Evolutionary conservation across 35 echinoderm and acorn worm species (phyloP).

Genomic region (Apostichopus californicus): DNA sequence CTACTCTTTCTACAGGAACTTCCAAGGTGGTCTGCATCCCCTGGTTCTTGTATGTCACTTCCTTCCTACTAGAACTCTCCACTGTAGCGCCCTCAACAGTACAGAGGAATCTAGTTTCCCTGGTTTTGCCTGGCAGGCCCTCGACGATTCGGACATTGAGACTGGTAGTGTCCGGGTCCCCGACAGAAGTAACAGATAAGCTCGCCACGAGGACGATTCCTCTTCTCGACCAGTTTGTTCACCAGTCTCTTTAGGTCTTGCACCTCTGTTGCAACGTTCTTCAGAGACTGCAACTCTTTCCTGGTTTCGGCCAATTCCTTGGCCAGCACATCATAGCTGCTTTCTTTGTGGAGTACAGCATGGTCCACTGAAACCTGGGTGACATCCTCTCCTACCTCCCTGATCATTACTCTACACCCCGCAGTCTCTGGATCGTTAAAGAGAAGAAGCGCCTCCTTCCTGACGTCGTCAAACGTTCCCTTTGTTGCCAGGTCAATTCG

Average conservation of each 20-base stretch:
- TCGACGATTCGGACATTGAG: too few relatives aligned
- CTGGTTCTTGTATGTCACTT: background rate
- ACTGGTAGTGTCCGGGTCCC: background rate
- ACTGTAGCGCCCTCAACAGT: background rate
- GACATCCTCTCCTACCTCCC: background rate
- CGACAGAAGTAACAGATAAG: background rate
- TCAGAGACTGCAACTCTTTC: too few relatives aligned
- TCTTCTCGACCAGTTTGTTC: background rate
- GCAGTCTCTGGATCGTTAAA: too few relatives aligned
- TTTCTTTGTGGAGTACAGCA: too few relatives aligned
- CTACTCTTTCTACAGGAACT: background rate
- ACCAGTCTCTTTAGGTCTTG: background rate
- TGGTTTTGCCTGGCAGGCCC: background rate
- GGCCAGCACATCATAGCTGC: too few relatives aligned
- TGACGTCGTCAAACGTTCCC: background rate
- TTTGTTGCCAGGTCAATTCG: background rate
- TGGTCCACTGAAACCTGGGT: background rate
- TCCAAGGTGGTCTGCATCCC: too few relatives aligned
- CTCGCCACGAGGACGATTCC: background rate
- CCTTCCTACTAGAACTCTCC: background rate
- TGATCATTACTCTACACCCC: too few relatives aligned
- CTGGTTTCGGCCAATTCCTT: too few relatives aligned
- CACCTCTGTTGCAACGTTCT: too few relatives aligned
- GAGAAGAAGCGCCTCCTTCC: too few relatives aligned
- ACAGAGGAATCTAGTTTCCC: slow-evolving; percentile 24